Percentiles rank a stretch among this genome's conserved stretches.
phyloP scores from a whole-genome alignment of 2,797 vertebrate genomes.

The Cyclopterus lumpus region DNA sequence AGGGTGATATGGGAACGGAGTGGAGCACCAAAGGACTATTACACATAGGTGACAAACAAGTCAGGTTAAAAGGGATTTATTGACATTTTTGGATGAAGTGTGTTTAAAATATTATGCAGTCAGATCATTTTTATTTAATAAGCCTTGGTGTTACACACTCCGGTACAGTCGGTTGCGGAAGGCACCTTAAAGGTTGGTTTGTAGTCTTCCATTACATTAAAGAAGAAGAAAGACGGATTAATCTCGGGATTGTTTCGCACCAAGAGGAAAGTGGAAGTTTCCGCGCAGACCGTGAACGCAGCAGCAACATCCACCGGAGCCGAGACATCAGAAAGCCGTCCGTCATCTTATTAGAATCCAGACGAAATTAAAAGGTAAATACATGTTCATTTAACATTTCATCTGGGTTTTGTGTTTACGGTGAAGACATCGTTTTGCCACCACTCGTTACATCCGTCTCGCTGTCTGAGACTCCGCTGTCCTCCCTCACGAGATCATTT shows the following conservation, averaged over 20 bases:
- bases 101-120: neutral
- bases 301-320: constrained; percentile 24
- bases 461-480: constrained; percentile 9
- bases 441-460: neutral
- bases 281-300: constrained; percentile 50
- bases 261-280: fast-evolving
- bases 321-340: constrained; percentile 40
- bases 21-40: no score
- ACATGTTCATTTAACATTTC: fast-evolving
- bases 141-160: neutral
- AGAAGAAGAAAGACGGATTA: neutral
- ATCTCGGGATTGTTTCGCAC: neutral
- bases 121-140: neutral
- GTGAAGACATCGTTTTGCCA: neutral
- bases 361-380: constrained; percentile 26
- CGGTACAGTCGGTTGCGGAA: neutral
- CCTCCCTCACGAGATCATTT: constrained; percentile 15
- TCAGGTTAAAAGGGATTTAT: no score
- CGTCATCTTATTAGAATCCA: constrained; percentile 6
- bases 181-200: neutral
- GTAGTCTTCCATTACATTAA: neutral
- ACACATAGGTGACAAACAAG: no score
- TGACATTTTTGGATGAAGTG: neutral
- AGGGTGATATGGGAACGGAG: no score
- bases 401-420: neutral